phyloP scores from a whole-genome alignment of 1,140 invertebrate species.

The Drosophila saltans region DNA sequence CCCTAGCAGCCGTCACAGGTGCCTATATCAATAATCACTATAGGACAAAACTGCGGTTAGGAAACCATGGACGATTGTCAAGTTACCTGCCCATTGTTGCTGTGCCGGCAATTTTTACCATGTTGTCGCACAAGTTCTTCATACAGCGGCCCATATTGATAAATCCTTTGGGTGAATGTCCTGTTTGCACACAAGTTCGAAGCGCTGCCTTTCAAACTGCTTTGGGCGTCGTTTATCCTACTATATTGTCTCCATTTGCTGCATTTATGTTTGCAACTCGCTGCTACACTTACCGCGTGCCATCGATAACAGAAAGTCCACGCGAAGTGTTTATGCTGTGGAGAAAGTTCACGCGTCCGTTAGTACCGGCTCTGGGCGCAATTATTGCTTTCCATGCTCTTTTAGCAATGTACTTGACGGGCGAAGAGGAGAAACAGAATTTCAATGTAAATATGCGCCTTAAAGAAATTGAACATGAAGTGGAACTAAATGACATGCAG shows the following conservation, averaged over 20 bases:
- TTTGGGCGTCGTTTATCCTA: conserved; percentile 82
- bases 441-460: conserved; percentile 72
- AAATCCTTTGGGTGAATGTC: conserved; percentile 75
- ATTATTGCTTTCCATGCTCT: conserved; percentile 83
- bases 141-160: conserved; percentile 80
- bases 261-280: conserved; percentile 83
- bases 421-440: conserved; percentile 82
- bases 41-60: conserved; percentile 74
- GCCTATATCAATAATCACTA: conserved; percentile 84
- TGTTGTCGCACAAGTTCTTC: conserved; percentile 82
- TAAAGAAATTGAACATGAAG: conserved; percentile 64
- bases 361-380: conserved; percentile 73
- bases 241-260: conserved; percentile 82
- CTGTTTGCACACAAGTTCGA: conserved; percentile 82
- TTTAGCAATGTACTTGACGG: conserved; percentile 81
- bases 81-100: conserved; percentile 83
- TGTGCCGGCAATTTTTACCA: conserved; percentile 81
- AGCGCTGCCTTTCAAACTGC: conserved; percentile 79
- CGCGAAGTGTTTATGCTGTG: conserved; percentile 79
- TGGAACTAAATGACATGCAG: conserved; percentile 53
- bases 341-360: conserved; percentile 79
- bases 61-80: conserved; percentile 76
- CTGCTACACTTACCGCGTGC: conserved; percentile 83
- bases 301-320: conserved; percentile 82
- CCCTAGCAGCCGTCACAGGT: conserved; percentile 69